Evolutionary conservation across 2,113 vertebrate species (phyloP), one percentile per base, ranked within the genome.

Genomic region (Sander lucioperca): DNA sequence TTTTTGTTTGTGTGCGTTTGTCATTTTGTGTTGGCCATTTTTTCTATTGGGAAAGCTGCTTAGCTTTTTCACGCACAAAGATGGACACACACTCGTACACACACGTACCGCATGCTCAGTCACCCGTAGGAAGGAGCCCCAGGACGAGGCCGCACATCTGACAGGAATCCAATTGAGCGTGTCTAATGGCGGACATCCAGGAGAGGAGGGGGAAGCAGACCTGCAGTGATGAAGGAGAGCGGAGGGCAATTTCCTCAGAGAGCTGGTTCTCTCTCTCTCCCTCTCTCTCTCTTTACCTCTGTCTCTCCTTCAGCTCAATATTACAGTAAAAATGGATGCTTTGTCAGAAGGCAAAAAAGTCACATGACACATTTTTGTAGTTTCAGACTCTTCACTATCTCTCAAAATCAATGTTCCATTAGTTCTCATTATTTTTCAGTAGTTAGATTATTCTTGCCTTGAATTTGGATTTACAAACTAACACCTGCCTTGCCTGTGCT

Each of bases 161-260:
- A 94, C 94, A 94, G 93, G 84, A 94, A 93, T 93, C 94, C 93
- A 94, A 94, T 93, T 94, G 93, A 93, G 92, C 91, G 81, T 94
- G 89, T 92, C 94, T 94, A 94, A 94, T 94, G 92, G 93, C 73
- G 87, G 88, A 93, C 92, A 93, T 94, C 92, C 92, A 93, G 89
- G 90, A 92, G 92, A 91, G 90, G 86, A 80, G 89, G 89, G 86
- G 74, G 65, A 80, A 84, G 79, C 82, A 87, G 90, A 89, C 85
- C 85, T 91, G 88, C 73, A 92, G 90, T 91, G 88, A 89, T 92
- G 92, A 91, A 91, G 91, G 91, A 92, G 89, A 91, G 77, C 50
- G 54, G 87, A 91, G 91, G 88, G 86, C 90, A 90, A 86, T 90
- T 86, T 87, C 77, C 85, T 87, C 84, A 77, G 88, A 85, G 82